Conservation (phyloP, 1,140 invertebrate species). For the Watersipora subatra region DNA sequence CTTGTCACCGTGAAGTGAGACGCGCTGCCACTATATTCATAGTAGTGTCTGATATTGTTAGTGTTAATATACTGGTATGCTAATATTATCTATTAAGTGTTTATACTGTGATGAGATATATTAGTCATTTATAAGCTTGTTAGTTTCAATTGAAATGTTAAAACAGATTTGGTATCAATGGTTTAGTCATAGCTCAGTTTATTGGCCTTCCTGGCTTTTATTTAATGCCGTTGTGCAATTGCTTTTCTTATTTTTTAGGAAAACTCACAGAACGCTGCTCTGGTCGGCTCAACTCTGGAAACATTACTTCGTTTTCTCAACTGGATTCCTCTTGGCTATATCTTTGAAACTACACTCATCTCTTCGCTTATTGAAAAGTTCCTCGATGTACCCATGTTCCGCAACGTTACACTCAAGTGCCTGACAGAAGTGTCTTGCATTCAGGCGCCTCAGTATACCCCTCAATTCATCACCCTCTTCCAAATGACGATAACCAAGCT, state of each 20-base stretch:
- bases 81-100: too few relatives aligned
- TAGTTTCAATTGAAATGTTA: too few relatives aligned
- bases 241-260: conserved; percentile 50
- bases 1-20: too few relatives aligned
- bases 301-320: conserved; percentile 92
- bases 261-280: conserved; percentile 85
- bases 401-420: conserved; percentile 95
- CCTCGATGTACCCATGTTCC: conserved; percentile 89
- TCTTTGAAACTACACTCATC: conserved; percentile 97
- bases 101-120: too few relatives aligned
- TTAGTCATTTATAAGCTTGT: too few relatives aligned
- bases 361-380: conserved; percentile 91
- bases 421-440: conserved; percentile 74
- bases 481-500: neutral
- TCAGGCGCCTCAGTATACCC: neutral
- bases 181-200: too few relatives aligned
- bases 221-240: neutral
- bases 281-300: conserved; percentile 85
- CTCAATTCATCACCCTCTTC: neutral
- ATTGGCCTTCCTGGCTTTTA: too few relatives aligned
- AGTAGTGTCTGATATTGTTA: too few relatives aligned
- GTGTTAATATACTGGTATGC: too few relatives aligned
- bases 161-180: too few relatives aligned
- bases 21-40: too few relatives aligned
- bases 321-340: conserved; percentile 98